phyloP scores from a whole-genome alignment of 2,797 vertebrate species.

The Molossus alvarezi region DNA sequence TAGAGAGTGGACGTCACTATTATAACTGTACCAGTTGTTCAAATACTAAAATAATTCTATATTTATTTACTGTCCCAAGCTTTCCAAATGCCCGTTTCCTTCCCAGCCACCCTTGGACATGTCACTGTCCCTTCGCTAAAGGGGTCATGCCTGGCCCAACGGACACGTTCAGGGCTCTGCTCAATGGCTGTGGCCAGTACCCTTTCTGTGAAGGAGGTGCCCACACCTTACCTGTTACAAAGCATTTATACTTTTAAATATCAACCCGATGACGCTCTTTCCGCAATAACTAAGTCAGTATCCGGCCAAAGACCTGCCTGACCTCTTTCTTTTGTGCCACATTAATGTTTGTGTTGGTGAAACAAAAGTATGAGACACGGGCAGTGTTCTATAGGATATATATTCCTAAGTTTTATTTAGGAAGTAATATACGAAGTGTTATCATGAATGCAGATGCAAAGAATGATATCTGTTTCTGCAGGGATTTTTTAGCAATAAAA shows the following conservation, averaged over 20 bases:
- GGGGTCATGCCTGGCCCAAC: fast-evolving
- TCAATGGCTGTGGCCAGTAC: not conserved
- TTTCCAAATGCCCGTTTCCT: not conserved
- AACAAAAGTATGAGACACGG: not conserved
- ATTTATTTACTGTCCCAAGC: not conserved
- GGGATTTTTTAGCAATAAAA: conserved; percentile 40
- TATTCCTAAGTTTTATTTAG: conserved; percentile 45
- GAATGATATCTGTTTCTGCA: not conserved
- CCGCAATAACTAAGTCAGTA: not conserved
- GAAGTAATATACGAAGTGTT: not conserved
- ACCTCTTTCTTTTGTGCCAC: not conserved
- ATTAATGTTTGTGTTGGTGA: not conserved
- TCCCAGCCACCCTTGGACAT: not conserved
- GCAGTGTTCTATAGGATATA: not conserved
- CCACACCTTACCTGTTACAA: not conserved
- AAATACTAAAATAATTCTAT: not conserved
- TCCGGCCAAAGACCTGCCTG: not conserved
- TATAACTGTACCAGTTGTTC: not conserved
- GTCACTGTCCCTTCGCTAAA: not conserved
- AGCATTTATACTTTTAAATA: not conserved
- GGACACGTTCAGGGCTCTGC: not conserved
- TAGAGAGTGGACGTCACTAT: not conserved
- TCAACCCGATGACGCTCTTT: not conserved
- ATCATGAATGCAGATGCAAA: conserved; percentile 20
- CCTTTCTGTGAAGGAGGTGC: not conserved